Evolutionary conservation across 2,797 vertebrate species (phyloP).

Genomic region (Xiphophorus birchmanni): DNA sequence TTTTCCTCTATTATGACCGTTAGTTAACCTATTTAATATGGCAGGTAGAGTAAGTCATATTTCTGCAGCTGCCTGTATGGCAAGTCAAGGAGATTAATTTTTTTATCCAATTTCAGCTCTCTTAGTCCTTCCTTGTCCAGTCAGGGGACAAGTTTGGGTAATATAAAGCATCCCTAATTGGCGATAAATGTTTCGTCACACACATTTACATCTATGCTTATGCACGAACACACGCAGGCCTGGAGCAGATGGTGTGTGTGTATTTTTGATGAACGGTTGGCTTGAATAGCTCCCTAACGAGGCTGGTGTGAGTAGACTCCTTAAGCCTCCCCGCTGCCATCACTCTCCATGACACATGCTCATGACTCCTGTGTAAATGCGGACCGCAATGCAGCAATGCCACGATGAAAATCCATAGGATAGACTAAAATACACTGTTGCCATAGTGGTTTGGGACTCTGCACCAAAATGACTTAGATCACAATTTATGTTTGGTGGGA

Average conservation of each 20-base stretch:
- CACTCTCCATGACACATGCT: slow-evolving; percentile 56
- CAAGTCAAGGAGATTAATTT: slow-evolving; percentile 59
- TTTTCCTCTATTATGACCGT: slow-evolving; percentile 61
- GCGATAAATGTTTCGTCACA: slow-evolving; percentile 65
- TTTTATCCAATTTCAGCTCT: slow-evolving; percentile 68
- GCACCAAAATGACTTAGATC: not conserved
- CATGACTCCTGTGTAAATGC: slow-evolving; percentile 54
- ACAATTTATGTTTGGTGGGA: slow-evolving; percentile 36
- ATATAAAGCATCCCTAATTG: slow-evolving; percentile 74
- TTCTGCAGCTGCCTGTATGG: slow-evolving; percentile 42
- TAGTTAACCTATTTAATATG: slow-evolving; percentile 77
- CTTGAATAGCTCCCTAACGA: slow-evolving; percentile 70
- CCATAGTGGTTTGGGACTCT: slow-evolving; percentile 37
- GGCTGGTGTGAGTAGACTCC: slow-evolving; percentile 67
- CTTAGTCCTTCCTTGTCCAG: slow-evolving; percentile 62
- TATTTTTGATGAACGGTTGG: slow-evolving; percentile 69
- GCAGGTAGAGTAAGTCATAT: slow-evolving; percentile 64
- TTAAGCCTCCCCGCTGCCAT: slow-evolving; percentile 55
- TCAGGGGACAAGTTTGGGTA: slow-evolving; percentile 62
- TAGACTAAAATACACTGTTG: slow-evolving; percentile 22
- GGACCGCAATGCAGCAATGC: slow-evolving; percentile 63
- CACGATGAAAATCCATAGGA: slow-evolving; percentile 45
- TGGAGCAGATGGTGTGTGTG: slow-evolving; percentile 68
- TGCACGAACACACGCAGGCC: slow-evolving; percentile 49
- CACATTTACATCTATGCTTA: slow-evolving; percentile 17